Percentiles rank a stretch among this genome's conserved stretches.
phyloP scores from a whole-genome alignment of 2,797 vertebrate genomes.

The Lycodopsis pacificus region DNA sequence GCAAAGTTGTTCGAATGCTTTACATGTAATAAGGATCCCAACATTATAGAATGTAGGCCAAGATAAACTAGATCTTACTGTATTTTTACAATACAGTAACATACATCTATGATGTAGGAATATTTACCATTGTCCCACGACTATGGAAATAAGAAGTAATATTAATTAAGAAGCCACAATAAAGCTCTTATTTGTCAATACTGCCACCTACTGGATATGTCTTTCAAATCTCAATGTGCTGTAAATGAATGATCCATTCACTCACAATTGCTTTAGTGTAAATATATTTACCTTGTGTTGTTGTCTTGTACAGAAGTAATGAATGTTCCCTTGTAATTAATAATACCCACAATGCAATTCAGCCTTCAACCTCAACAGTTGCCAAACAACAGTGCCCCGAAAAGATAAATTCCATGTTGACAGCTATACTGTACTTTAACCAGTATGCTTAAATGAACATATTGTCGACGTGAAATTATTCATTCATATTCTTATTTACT shows the following conservation, averaged over 20 bases:
- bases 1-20: background rate
- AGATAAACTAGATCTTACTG: background rate
- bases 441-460: background rate
- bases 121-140: background rate
- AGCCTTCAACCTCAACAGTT: background rate
- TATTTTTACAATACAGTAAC: background rate
- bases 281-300: background rate
- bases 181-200: background rate
- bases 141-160: background rate
- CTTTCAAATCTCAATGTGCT: background rate
- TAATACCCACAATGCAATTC: background rate
- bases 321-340: background rate
- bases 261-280: background rate
- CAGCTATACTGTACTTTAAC: too few species aligned
- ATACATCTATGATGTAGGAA: background rate
- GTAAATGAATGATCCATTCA: background rate
- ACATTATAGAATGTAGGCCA: background rate
- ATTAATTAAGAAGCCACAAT: background rate
- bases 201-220: slow-evolving; percentile 43
- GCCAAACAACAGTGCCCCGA: too few species aligned
- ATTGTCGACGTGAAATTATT: background rate
- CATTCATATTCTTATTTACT: background rate
- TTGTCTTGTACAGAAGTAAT: background rate
- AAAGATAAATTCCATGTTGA: background rate
- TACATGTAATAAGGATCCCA: background rate